phyloP scores from a whole-genome alignment of 2,797 vertebrate genomes.

The Falco columbarius region DNA sequence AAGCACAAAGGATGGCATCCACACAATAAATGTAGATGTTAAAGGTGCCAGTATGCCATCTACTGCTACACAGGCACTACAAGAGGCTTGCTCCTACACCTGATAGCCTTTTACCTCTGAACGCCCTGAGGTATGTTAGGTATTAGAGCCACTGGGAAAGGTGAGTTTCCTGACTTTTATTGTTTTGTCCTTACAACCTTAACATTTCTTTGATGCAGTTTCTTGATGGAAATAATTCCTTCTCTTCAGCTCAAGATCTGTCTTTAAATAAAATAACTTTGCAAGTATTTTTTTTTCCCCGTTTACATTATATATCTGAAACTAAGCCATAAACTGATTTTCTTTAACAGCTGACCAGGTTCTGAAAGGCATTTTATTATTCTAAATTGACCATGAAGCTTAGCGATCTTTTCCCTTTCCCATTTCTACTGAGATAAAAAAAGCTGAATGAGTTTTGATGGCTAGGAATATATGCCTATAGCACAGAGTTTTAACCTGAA shows the following conservation, averaged over 20 bases:
- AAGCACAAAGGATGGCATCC: background rate
- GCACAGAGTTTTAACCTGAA: background rate
- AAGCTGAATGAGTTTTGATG: conserved; percentile 49
- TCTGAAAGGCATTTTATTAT: conserved; percentile 68
- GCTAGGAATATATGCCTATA: conserved; percentile 5
- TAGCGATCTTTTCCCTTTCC: conserved; percentile 44
- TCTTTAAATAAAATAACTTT: conserved; percentile 40
- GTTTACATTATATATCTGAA: conserved; percentile 43
- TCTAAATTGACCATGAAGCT: conserved; percentile 71
- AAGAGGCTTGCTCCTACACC: background rate
- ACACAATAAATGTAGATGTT: background rate
- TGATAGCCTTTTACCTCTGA: background rate
- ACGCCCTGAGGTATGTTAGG: background rate
- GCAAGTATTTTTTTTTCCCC: background rate
- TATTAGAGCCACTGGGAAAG: background rate
- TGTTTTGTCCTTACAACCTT: background rate
- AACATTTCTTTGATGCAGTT: background rate
- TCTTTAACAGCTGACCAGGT: conserved; percentile 39
- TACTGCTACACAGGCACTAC: background rate
- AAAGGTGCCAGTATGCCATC: background rate
- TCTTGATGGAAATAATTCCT: background rate
- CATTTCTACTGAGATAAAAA: conserved; percentile 8
- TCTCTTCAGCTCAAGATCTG: background rate
- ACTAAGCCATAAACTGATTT: conserved; percentile 41
- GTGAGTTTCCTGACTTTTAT: background rate